Conservation (phyloP, 2,113 vertebrate genomes). For the Neotoma lepida region DNA sequence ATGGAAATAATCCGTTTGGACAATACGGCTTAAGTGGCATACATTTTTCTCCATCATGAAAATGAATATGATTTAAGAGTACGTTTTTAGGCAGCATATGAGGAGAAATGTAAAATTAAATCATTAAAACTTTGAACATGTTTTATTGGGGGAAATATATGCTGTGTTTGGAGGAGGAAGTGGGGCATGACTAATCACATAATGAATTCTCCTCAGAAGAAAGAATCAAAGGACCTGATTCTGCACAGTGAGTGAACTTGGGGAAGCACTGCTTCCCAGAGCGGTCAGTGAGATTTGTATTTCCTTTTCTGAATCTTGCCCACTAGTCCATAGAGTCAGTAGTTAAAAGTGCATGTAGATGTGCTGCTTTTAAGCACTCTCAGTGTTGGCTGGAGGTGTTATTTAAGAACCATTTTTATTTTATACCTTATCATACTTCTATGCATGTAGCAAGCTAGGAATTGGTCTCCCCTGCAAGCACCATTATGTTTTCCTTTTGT, state of each 20-base stretch:
- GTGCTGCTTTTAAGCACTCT: neutral
- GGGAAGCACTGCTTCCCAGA: neutral
- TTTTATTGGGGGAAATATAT: slow-evolving; percentile 5
- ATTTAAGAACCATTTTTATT: slow-evolving; percentile 20
- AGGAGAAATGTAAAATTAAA: slow-evolving; percentile 1
- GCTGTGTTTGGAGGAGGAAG: neutral
- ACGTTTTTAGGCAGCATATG: neutral
- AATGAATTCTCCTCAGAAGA: neutral
- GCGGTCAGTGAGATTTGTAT: neutral
- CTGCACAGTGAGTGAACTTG: neutral
- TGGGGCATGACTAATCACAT: neutral
- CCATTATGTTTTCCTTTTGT: neutral
- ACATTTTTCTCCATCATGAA: slow-evolving; percentile 8
- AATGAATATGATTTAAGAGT: slow-evolving; percentile 22
- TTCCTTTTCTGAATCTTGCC: slow-evolving; percentile 18
- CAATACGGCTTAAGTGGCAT: neutral
- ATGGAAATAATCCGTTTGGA: slow-evolving; percentile 17
- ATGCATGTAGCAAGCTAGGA: neutral
- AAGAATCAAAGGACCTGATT: slow-evolving; percentile 29
- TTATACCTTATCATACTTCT: neutral
- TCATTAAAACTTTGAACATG: slow-evolving; percentile 10
- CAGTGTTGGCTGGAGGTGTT: neutral
- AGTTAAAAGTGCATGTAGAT: slow-evolving; percentile 9
- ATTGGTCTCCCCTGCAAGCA: neutral
- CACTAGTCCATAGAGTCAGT: neutral